Percentiles rank a stretch among this genome's conserved stretches.
phyloP scores from a whole-genome alignment of 2,113 vertebrate genomes.

The Corythoichthys intestinalis region DNA sequence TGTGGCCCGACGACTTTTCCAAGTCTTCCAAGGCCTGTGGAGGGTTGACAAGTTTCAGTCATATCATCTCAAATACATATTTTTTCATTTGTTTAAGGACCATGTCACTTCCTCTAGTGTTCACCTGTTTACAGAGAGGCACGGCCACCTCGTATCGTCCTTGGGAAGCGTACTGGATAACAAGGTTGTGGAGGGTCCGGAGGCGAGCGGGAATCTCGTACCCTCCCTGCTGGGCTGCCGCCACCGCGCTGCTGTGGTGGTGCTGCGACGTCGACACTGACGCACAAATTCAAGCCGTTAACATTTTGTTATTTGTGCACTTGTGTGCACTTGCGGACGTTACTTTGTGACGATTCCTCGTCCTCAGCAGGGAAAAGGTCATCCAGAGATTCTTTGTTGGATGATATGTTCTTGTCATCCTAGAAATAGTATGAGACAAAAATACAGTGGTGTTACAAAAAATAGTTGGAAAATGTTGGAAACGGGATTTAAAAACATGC shows the following conservation, averaged over 20 bases:
- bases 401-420: slow-evolving; percentile 61
- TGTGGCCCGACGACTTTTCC: slow-evolving; percentile 85
- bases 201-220: slow-evolving; percentile 86
- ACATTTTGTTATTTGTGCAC: background rate
- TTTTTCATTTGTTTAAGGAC: background rate
- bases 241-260: slow-evolving; percentile 64
- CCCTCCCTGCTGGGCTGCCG: slow-evolving; percentile 78
- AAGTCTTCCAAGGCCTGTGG: slow-evolving; percentile 82
- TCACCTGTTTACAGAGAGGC: slow-evolving; percentile 80
- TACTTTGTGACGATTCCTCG: slow-evolving; percentile 75
- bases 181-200: slow-evolving; percentile 84
- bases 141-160: slow-evolving; percentile 86
- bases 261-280: slow-evolving; percentile 46
- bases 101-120: background rate
- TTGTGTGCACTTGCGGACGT: background rate
- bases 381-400: slow-evolving; percentile 72
- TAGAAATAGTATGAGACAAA: background rate
- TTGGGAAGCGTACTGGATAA: slow-evolving; percentile 86
- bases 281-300: background rate
- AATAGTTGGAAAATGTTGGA: no score
- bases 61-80: background rate
- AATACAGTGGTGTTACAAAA: no score
- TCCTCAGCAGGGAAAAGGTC: slow-evolving; percentile 82
- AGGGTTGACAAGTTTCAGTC: background rate
- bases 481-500: no score